Evolutionary conservation across 2,797 vertebrate species (phyloP).

Genomic region (Leucoraja ocellata): DNA sequence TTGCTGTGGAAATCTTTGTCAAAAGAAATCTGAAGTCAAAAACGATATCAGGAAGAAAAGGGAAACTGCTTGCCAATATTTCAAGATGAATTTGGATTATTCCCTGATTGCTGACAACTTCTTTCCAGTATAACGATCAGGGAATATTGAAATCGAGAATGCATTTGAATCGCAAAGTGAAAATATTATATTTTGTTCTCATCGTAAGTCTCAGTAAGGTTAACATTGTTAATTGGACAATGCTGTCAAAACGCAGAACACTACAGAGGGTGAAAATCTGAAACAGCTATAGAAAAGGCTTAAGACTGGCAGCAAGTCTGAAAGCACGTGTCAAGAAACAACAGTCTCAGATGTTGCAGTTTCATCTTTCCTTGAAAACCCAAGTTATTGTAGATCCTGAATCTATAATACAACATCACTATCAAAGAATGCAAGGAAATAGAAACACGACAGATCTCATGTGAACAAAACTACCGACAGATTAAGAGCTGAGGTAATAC

Average conservation of each 20-base stretch:
- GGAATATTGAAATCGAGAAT: neutral
- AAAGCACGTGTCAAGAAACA: neutral
- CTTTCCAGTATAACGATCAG: neutral
- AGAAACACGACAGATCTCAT: neutral
- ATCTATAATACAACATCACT: neutral
- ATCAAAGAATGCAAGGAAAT: neutral
- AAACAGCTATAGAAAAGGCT: neutral
- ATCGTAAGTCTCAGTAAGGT: neutral
- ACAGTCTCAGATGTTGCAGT: neutral
- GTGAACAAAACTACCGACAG: neutral
- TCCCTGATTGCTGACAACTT: neutral
- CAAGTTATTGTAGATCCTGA: neutral
- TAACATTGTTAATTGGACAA: neutral
- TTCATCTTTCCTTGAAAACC: neutral
- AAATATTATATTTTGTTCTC: neutral
- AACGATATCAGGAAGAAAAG: neutral
- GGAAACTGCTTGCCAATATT: neutral
- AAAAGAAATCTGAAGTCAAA: neutral
- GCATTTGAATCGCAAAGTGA: neutral
- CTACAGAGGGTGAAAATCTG: neutral
- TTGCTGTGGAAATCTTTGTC: neutral
- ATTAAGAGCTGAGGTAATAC: neutral
- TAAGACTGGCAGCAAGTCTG: neutral
- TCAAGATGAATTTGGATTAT: neutral
- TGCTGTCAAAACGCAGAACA: neutral